A percentile compares a stretch with the other conserved stretches of the same genome.
Conservation (phyloP, 1,140 invertebrate genomes). For the Mizuhopecten yessoensis region DNA sequence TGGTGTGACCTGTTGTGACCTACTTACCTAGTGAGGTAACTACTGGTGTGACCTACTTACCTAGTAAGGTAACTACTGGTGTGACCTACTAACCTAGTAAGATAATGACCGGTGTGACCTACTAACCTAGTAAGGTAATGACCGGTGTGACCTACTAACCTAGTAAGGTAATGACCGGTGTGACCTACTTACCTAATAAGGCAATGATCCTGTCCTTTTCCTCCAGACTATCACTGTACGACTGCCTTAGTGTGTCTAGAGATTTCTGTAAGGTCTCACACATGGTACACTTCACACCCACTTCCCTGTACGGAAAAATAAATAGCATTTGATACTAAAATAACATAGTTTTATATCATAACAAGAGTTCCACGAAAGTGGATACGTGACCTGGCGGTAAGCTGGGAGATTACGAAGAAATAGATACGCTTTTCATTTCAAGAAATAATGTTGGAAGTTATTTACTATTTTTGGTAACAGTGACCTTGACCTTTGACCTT, state of each 20-base stretch:
- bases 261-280: conserved; percentile 59
- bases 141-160: background rate
- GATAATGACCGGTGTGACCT: background rate
- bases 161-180: background rate
- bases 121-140: background rate
- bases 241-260: conserved; percentile 59
- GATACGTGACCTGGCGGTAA: too few relatives aligned
- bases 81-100: background rate
- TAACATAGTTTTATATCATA: too few relatives aligned
- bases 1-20: too few relatives aligned
- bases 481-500: too few relatives aligned
- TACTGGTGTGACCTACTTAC: background rate
- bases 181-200: conserved; percentile 56
- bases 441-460: too few relatives aligned
- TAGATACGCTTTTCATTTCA: too few relatives aligned
- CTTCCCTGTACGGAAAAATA: background rate
- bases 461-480: too few relatives aligned
- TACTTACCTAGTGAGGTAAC: too few relatives aligned
- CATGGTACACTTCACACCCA: conserved; percentile 51
- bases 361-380: too few relatives aligned
- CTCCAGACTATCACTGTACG: conserved; percentile 56
- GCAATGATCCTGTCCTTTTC: conserved; percentile 64
- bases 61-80: background rate
- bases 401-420: too few relatives aligned
- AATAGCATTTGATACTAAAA: too few relatives aligned